Conservation (phyloP, 2,113 vertebrate species). For the Picathartes gymnocephalus region DNA sequence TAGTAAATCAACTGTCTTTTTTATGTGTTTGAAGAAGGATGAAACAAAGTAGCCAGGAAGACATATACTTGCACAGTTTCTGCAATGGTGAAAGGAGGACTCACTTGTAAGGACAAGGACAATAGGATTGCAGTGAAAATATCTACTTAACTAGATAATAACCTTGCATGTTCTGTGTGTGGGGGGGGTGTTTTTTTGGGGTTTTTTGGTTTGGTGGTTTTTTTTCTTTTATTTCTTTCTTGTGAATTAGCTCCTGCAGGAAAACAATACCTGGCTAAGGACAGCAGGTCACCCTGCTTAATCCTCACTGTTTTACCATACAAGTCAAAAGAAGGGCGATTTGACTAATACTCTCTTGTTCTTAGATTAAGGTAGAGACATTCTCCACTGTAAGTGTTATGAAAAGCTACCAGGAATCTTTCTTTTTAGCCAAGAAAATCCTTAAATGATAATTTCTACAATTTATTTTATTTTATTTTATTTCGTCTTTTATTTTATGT, state of each 20-base stretch:
- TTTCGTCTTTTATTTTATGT: neutral
- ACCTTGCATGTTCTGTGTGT: neutral
- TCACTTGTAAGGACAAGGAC: neutral
- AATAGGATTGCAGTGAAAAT: neutral
- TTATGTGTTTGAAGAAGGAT: neutral
- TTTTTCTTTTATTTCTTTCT: neutral
- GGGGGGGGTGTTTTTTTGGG: accelerated
- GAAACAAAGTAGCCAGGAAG: neutral
- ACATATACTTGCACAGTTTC: neutral
- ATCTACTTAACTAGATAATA: neutral
- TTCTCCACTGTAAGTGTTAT: neutral
- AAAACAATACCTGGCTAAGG: neutral
- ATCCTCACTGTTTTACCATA: neutral
- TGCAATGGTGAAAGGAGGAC: neutral
- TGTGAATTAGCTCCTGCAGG: neutral
- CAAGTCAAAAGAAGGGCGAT: neutral
- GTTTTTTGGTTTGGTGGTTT: too few relatives aligned
- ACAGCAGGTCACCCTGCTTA: neutral
- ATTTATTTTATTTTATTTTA: neutral
- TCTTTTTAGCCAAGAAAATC: neutral
- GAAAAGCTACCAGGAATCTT: neutral
- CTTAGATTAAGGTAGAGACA: neutral
- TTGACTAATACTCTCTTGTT: neutral
- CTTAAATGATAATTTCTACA: neutral
- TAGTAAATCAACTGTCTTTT: neutral